phyloP scores from a whole-genome alignment of 2,113 vertebrate genomes.

The Chionodraco myersi region DNA sequence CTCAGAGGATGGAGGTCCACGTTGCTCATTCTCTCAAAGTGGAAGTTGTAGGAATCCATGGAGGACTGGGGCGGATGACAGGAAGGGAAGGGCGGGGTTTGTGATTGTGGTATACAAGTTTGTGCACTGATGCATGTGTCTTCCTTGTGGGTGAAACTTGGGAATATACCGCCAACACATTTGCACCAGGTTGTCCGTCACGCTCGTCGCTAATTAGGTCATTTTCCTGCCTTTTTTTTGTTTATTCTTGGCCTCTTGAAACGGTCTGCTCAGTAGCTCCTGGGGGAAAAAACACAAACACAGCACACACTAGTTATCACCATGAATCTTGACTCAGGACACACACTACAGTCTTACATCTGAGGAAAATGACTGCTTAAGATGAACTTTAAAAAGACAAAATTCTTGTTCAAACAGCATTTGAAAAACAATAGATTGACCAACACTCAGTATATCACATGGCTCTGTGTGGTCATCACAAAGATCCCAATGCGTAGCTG shows the following conservation, averaged over 20 bases:
- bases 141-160: constrained; percentile 51
- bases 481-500: neutral
- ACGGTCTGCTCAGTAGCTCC: constrained; percentile 42
- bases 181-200: constrained; percentile 44
- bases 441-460: neutral
- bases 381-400: neutral
- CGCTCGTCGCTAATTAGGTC: constrained; percentile 45
- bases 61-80: constrained; percentile 56
- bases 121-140: constrained; percentile 57
- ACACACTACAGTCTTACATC: constrained; percentile 8
- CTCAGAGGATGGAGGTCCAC: constrained; percentile 79
- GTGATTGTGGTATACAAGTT: neutral
- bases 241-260: constrained; percentile 38
- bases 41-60: constrained; percentile 84
- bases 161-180: constrained; percentile 47
- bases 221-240: constrained; percentile 61
- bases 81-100: constrained; percentile 51
- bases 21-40: constrained; percentile 83
- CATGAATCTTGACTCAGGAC: constrained; percentile 14
- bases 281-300: constrained; percentile 64
- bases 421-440: neutral
- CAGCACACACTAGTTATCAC: constrained; percentile 40
- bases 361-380: constrained; percentile 5
- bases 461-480: neutral
- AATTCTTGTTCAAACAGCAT: constrained; percentile 9